A percentile compares a stretch with the other conserved stretches of the same genome.
Conservation (phyloP, 2,113 vertebrate genomes). For the Delphinus delphis region DNA sequence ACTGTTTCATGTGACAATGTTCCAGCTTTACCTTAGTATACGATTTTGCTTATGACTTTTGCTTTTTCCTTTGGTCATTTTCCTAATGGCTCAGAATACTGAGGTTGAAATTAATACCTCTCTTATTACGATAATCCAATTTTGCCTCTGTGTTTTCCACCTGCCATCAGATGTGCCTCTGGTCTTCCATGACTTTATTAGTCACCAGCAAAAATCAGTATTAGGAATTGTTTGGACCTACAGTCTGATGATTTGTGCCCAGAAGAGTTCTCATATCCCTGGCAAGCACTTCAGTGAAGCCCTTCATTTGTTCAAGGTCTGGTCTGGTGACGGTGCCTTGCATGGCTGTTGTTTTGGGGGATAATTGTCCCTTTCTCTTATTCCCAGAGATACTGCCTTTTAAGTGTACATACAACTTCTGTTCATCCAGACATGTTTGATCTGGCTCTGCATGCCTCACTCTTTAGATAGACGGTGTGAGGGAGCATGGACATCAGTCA, state of each 20-base stretch:
- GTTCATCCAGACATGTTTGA: background rate
- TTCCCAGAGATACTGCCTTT: background rate
- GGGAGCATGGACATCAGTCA: background rate
- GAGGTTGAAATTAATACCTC: background rate
- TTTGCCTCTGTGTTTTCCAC: background rate
- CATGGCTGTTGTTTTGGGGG: background rate
- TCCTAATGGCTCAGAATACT: background rate
- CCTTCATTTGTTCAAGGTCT: background rate
- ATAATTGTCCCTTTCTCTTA: background rate
- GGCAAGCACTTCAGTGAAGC: background rate
- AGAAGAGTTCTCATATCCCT: too few species aligned
- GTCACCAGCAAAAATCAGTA: background rate
- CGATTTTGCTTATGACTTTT: background rate
- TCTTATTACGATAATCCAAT: rapidly evolving
- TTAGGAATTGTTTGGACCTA: background rate
- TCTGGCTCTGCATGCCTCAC: background rate
- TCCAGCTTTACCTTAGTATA: background rate
- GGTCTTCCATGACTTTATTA: background rate
- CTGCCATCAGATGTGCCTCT: background rate
- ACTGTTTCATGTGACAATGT: background rate
- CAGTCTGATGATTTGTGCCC: background rate
- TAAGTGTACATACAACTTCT: background rate
- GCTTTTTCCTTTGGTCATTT: background rate
- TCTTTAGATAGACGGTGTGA: background rate
- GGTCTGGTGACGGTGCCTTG: background rate